Percentiles rank a stretch among this genome's conserved stretches.
phyloP scores from a whole-genome alignment of 2,888 invertebrate species.

The Merodon equestris region DNA sequence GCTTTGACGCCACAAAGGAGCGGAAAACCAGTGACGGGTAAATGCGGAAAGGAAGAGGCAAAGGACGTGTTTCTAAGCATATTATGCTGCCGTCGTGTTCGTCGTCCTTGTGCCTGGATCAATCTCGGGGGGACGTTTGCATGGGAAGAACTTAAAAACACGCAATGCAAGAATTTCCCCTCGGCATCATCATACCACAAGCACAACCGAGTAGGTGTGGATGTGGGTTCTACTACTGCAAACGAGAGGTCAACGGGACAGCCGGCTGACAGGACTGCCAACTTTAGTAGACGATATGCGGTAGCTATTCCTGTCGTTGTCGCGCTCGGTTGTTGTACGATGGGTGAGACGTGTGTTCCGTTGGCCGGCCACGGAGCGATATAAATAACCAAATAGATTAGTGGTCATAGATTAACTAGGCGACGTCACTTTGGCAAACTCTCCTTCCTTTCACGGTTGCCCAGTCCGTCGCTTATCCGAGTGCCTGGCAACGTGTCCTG shows the following conservation, averaged over 20 bases:
- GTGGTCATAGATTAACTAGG: slow-evolving; percentile 62
- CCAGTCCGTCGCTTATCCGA: not conserved
- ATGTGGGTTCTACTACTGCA: not conserved
- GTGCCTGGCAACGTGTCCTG: slow-evolving; percentile 4
- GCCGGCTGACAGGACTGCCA: no score
- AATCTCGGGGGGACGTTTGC: slow-evolving; percentile 46
- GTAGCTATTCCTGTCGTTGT: slow-evolving; percentile 11
- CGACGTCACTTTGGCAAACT: slow-evolving; percentile 59
- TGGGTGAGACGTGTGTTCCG: slow-evolving; percentile 39
- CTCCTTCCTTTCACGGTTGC: slow-evolving; percentile 6
- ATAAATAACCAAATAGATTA: slow-evolving; percentile 64
- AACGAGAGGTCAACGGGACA: no score
- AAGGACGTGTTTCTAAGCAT: slow-evolving; percentile 30
- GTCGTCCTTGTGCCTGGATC: slow-evolving; percentile 3
- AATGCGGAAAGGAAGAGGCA: not conserved
- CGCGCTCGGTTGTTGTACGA: slow-evolving; percentile 28
- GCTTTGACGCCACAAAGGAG: slow-evolving; percentile 19
- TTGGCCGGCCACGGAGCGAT: slow-evolving; percentile 27
- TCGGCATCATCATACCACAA: no score
- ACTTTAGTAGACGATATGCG: slow-evolving; percentile 17
- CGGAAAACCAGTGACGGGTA: no score
- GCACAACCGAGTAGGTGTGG: no score
- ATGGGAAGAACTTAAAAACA: slow-evolving; percentile 55
- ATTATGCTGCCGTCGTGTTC: slow-evolving; percentile 30
- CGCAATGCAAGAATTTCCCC: slow-evolving; percentile 51